A percentile compares a stretch with the other conserved stretches of the same genome.
Evolutionary conservation across 2,113 vertebrate genomes (phyloP).

Genomic region (Petroica traversi): DNA sequence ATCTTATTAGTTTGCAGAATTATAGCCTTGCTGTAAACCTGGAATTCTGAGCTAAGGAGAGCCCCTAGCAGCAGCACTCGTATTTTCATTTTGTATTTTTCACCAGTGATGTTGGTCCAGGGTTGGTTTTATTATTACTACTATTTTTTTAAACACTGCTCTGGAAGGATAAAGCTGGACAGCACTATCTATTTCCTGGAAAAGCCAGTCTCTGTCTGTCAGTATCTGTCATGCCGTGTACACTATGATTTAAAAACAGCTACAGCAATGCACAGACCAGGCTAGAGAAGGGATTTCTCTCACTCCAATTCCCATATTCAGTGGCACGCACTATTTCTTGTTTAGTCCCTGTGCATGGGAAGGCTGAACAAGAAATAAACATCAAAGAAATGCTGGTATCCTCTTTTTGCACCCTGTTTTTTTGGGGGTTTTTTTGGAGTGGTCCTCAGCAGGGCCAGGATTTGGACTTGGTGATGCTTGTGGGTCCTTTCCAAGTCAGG

Average conservation of each 20-base stretch:
- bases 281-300: background rate
- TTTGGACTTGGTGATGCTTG: background rate
- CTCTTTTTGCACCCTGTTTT: background rate
- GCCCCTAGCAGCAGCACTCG: background rate
- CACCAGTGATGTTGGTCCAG: background rate
- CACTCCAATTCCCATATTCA: background rate
- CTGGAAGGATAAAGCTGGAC: background rate
- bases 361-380: background rate
- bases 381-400: background rate
- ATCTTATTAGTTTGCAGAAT: conserved; percentile 26
- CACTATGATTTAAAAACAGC: background rate
- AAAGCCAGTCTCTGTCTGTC: background rate
- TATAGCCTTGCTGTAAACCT: background rate
- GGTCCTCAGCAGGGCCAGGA: background rate
- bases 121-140: background rate
- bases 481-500: background rate
- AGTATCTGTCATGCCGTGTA: background rate
- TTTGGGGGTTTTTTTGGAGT: background rate
- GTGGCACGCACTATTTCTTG: background rate
- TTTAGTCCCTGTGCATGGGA: background rate
- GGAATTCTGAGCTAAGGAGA: background rate
- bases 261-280: background rate
- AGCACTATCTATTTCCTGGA: background rate
- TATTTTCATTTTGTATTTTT: conserved; percentile 8
- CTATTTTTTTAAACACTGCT: background rate